Conservation (phyloP, 2,797 vertebrate species). For the Huso huso region DNA sequence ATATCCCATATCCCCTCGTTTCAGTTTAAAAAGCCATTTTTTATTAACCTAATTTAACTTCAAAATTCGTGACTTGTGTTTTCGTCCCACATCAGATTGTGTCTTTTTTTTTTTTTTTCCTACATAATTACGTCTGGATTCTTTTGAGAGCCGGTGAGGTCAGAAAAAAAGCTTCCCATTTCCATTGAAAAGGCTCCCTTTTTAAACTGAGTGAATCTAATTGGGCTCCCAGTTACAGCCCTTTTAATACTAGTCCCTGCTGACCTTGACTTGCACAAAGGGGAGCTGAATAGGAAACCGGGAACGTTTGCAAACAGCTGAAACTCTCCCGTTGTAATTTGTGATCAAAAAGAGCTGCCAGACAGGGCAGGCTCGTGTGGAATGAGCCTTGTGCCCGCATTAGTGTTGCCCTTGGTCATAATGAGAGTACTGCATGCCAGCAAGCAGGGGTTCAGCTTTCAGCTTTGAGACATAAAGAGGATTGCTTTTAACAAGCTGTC, state of each 20-base stretch:
- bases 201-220: constrained; percentile 23
- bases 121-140: constrained; percentile 17
- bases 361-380: constrained; percentile 22
- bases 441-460: constrained; percentile 27
- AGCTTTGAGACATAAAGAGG: constrained; percentile 13
- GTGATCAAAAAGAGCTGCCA: constrained; percentile 19
- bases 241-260: constrained; percentile 22
- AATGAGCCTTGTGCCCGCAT: neutral
- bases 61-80: too few relatives aligned
- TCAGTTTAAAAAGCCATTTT: neutral
- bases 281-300: constrained; percentile 21
- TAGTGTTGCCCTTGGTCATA: constrained; percentile 27
- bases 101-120: constrained; percentile 21
- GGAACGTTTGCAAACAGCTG: constrained; percentile 27
- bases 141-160: constrained; percentile 23
- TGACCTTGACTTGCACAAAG: constrained; percentile 30
- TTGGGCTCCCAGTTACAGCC: constrained; percentile 27
- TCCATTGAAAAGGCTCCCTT: constrained; percentile 7
- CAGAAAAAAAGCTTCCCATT: constrained; percentile 13
- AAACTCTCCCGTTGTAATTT: constrained; percentile 28
- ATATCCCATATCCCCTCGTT: too few relatives aligned
- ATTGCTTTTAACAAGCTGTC: too few relatives aligned
- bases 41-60: neutral
- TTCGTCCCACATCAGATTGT: too few relatives aligned
- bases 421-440: constrained; percentile 18